Conservation (phyloP, 2,113 vertebrate genomes). For the Zosterops japonicus region DNA sequence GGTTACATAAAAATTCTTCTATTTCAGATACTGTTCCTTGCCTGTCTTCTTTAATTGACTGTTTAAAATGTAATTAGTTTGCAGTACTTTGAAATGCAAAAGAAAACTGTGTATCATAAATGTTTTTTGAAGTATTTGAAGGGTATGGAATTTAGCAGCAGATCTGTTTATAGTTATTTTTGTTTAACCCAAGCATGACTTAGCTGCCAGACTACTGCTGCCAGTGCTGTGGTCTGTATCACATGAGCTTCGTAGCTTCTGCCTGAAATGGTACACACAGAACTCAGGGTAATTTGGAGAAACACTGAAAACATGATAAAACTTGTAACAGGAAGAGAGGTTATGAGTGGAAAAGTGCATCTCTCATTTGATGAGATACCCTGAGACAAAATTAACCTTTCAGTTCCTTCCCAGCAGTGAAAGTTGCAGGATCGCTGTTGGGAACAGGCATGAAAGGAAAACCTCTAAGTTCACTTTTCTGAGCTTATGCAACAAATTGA, state of each 20-base stretch:
- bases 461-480: neutral
- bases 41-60: neutral
- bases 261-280: neutral
- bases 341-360: neutral
- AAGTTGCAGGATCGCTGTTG: neutral
- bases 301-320: neutral
- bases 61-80: neutral
- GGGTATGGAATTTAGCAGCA: neutral
- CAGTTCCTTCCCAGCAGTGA: neutral
- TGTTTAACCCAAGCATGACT: neutral
- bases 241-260: neutral
- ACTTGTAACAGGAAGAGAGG: neutral
- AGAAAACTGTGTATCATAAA: neutral
- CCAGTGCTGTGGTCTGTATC: neutral
- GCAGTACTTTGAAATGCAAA: neutral
- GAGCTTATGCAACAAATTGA: neutral
- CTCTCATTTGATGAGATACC: neutral
- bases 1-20: slow-evolving; percentile 65
- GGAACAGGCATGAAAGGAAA: neutral
- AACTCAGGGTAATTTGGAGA: neutral
- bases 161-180: neutral
- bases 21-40: slow-evolving; percentile 48
- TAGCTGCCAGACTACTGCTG: neutral
- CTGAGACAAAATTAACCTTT: neutral
- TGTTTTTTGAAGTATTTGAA: neutral